Base-by-base conservation (phyloP, 23 tunicate genomes). In the Aplidium turbinatum region DNA sequence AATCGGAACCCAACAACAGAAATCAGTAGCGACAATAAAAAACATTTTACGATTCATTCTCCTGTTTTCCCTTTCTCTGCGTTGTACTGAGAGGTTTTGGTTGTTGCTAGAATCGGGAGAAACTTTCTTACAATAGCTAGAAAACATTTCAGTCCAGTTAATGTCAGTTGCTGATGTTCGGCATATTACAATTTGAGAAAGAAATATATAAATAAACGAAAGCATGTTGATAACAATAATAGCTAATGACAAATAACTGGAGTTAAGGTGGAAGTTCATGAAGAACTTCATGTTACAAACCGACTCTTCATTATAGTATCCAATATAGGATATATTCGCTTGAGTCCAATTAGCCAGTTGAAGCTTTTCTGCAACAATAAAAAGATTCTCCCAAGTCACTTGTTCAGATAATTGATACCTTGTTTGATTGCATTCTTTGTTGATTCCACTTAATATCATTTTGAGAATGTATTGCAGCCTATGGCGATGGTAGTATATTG, bases 1-100 rank as follows among this genome's bases (percentile, higher is more conserved):
- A 29, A 70, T 29, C 4, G 76, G 76, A 21, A 70, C 47, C 76
- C 76, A 70, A 47, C 76, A 70, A 22, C 57, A 48, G 28, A 70
- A 70, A 70, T 70, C 58, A 3, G 76, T 70, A 3, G 47, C 35
- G 2, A 70, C 76, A 47, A 70, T 70, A 22, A 70, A 26, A 30
- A 70, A 47, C 76, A 70, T 47, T 70, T 36, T 27, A 7, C 35
- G 33, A 4, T 27, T 33, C 58, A 70, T 70, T 28, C 11, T 13
- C 22, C 31, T 19, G 38, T 70, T 48, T 70, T 70, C 76, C 23
- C 5, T 65, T 36, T 65, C 50, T 65, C 72, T 65, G 23, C 3
- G 72, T 6, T 38, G 9, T 28, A 19, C 27, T 6, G 24, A 27
- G 7, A 50, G 50, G 26, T 38, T 65, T 38, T 38, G 30, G 7